Base-by-base conservation (phyloP, 2,113 vertebrate species). In the Micromys minutus region DNA sequence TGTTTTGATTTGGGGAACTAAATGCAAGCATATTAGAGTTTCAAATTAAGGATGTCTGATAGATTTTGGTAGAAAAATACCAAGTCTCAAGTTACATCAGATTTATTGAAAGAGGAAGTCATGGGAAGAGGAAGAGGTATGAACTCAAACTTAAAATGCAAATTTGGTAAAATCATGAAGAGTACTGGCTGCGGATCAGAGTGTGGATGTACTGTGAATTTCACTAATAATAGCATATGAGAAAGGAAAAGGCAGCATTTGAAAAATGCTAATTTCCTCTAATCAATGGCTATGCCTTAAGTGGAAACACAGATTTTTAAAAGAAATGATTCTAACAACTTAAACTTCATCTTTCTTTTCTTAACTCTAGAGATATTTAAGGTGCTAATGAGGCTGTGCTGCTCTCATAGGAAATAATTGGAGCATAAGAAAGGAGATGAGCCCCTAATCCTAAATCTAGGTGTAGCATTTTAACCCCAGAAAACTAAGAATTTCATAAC, bases 141-240 rank as follows among this genome's bases (percentile, higher is more conserved):
- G 75, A 95, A 31, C 11, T 42, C 24, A 72, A 69, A 92, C 72
- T 88, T 45, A 91, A 91, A 55, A 52, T 10, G 45, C 57, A 90
- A 92, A 87, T 90, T 90, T 76, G 80, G 59, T 47, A 52, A 84
- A 93, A 91, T 8, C n/a, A 83, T 16, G 34, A 71, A 34, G 74
- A 95, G 42, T 72, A 85, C 13, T 83, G 29, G 52, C 87, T 94
- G 87, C 34, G 88, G 76, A 87, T 42, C 59, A 94, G 36, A 94
- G 81, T 67, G 77, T 42, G 16, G n/a, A 88, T 90, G 65, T 65
- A 8, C 45, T 79, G 24, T 36, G 69, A 92, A 65, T 24, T 93
- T 86, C 39, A 36, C 91, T 96, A 96, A 89, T 52, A 96, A 90
- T 85, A 97, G 89, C 29, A 65, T 59, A 26, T 45, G 2, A 79